Evolutionary conservation across 2,888 invertebrate genomes (phyloP), one percentile per base, ranked within the genome.

Genomic region (Sthenelais limicola): DNA sequence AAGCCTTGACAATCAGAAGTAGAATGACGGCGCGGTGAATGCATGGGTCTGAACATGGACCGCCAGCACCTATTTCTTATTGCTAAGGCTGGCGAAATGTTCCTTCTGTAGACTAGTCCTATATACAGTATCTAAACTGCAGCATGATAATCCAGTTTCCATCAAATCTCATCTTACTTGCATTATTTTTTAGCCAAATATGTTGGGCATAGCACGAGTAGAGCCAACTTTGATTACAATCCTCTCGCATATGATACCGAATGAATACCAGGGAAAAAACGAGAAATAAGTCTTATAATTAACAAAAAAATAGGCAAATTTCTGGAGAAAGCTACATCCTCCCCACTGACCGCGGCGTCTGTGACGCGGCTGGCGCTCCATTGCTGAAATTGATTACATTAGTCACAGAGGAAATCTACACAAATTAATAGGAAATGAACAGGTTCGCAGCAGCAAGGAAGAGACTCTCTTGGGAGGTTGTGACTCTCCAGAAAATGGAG

Each of bases 371-470:
- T 1, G 62, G 56, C 32, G n/a, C n/a, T n/a, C n/a, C n/a, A 28
- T 15, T 21, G 1, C 24, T 12, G 38, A 18, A 33, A 62, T 62
- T 62, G 62, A 62, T 62, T 62, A 62, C 62, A 62, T 62, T 62
- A 62, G 24, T 28, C 38, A 7, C 26, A 5, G 62, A 54, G 62
- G 62, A 62, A 62, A 62, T 62, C 62, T 35, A 62, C 62, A 62
- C 62, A 62, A 62, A 62, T 62, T 62, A 62, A 62, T 62, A 62
- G 62, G 62, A 62, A 62, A 62, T 62, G 62, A 62, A 62, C 62
- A 62, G 62, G 62, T 35, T 62, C 38, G 38, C 24, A n/a, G n/a
- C n/a, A n/a, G n/a, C n/a, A n/a, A n/a, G n/a, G n/a, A n/a, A n/a
- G n/a, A n/a, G n/a, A n/a, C n/a, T n/a, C n/a, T n/a, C n/a, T n/a